Conservation (phyloP, 2,888 invertebrate genomes). For the Morpho deidamia region DNA sequence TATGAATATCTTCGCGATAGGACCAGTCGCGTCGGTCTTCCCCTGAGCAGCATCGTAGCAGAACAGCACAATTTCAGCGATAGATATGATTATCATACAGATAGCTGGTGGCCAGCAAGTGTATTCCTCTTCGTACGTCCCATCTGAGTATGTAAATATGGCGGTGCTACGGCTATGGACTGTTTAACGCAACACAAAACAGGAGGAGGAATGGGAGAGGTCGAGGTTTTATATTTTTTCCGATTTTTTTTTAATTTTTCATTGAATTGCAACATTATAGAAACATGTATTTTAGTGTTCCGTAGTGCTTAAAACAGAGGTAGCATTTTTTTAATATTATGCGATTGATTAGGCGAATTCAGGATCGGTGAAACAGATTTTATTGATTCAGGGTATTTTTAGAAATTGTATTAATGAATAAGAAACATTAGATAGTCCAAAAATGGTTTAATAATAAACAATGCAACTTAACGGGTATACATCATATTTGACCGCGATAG, state of each 20-base stretch:
- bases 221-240: not conserved
- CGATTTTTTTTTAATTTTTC: not conserved
- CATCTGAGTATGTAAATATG: constrained; percentile 79
- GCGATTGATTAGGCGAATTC: no score
- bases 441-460: no score
- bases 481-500: no score
- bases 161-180: constrained; percentile 50
- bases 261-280: no score
- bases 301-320: no score
- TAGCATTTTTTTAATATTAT: no score
- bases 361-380: no score
- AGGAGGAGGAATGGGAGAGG: constrained; percentile 19
- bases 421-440: no score
- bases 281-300: no score
- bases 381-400: no score
- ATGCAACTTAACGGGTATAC: no score
- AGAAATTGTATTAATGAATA: no score
- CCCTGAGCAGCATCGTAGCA: constrained; percentile 72
- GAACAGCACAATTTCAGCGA: constrained; percentile 90
- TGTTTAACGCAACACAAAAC: constrained; percentile 48
- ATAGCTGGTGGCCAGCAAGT: constrained; percentile 94
- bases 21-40: constrained; percentile 80
- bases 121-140: constrained; percentile 94
- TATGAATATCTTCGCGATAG: constrained; percentile 89
- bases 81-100: constrained; percentile 93